phyloP scores from a whole-genome alignment of 2,113 vertebrate genomes.

The Corydoras maculifer region DNA sequence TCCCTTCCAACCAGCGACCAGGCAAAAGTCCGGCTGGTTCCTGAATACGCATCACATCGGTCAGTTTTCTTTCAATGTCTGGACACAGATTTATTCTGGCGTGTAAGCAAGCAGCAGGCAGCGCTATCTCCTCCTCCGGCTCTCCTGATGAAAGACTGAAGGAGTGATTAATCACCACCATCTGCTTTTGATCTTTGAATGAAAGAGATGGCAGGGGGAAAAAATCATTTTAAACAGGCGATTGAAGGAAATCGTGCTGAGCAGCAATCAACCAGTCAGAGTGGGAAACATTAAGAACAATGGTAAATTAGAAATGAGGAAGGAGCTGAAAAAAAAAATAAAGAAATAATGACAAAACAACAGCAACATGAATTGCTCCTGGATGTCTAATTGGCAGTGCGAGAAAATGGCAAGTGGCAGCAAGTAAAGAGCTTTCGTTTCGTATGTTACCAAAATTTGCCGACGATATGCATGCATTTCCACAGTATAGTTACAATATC shows the following conservation, averaged over 20 bases:
- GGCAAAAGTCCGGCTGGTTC: slow-evolving; percentile 17
- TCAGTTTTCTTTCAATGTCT: slow-evolving; percentile 22
- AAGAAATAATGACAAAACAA: slow-evolving; percentile 22
- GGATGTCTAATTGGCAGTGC: neutral
- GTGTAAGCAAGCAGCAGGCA: slow-evolving; percentile 47
- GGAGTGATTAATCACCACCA: slow-evolving; percentile 66
- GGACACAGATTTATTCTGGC: slow-evolving; percentile 55
- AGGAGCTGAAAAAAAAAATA: slow-evolving; percentile 10
- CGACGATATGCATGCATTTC: too few relatives aligned
- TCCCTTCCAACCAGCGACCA: neutral
- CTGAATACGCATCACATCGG: slow-evolving; percentile 25
- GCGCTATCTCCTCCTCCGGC: slow-evolving; percentile 44
- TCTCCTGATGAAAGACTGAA: slow-evolving; percentile 62
- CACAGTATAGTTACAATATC: too few relatives aligned
- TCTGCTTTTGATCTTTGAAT: slow-evolving; percentile 70
- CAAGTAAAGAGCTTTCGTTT: neutral
- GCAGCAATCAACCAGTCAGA: slow-evolving; percentile 38
- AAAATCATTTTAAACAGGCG: slow-evolving; percentile 50
- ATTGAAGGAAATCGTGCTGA: slow-evolving; percentile 43
- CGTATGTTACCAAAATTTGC: neutral
- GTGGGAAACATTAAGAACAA: slow-evolving; percentile 38
- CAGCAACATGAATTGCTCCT: slow-evolving; percentile 10
- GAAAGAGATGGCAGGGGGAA: slow-evolving; percentile 55
- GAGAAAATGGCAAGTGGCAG: neutral
- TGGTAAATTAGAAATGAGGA: slow-evolving; percentile 26